Conservation (phyloP, 2,797 vertebrate species). For the Mus caroli region DNA sequence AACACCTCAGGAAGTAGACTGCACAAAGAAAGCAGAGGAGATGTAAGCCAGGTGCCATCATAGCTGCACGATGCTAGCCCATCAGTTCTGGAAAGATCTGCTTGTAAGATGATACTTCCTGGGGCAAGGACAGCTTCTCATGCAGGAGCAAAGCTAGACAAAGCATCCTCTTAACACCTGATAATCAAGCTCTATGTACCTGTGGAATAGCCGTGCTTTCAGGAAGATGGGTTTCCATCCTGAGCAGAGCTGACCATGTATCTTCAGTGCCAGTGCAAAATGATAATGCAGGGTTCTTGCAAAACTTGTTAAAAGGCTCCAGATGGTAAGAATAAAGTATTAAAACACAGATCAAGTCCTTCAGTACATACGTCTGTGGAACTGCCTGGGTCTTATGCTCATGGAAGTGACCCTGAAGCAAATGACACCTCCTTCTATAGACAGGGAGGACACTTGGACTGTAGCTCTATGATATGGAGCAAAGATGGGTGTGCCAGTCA, state of each 20-base stretch:
- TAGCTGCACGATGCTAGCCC: neutral
- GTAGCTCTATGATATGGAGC: neutral
- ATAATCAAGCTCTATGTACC: neutral
- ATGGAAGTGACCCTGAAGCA: neutral
- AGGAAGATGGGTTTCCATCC: neutral
- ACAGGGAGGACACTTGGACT: neutral
- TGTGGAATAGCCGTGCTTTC: neutral
- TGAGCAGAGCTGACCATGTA: neutral
- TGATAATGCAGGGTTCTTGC: neutral
- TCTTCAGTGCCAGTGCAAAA: neutral
- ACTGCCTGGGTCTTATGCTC: neutral
- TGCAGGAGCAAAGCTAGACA: neutral
- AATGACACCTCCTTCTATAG: neutral
- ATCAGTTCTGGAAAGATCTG: neutral
- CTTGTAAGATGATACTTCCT: neutral
- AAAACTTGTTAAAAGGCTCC: conserved; percentile 5
- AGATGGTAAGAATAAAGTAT: neutral
- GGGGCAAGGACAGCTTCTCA: neutral
- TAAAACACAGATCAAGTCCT: neutral
- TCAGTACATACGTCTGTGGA: neutral
- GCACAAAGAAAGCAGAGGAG: neutral
- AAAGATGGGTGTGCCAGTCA: neutral
- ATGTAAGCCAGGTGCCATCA: neutral
- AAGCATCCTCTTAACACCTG: neutral
- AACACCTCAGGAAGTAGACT: neutral